A percentile compares a stretch with the other conserved stretches of the same genome.
Conservation (phyloP, 2,113 vertebrate genomes). For the Macquaria australasica region DNA sequence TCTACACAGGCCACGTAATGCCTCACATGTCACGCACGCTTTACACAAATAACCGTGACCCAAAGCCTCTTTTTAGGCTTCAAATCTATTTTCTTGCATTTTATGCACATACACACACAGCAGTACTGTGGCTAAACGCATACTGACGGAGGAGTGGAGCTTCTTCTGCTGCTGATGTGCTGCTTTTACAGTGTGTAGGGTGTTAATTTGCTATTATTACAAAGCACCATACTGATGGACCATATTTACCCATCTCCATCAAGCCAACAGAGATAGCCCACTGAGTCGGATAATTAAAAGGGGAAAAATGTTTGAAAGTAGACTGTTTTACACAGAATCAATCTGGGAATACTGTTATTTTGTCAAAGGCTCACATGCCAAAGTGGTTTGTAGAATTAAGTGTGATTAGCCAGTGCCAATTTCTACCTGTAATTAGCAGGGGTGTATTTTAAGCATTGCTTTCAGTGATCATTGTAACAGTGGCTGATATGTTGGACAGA, state of each 20-base stretch:
- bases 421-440: background rate
- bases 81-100: constrained; percentile 3
- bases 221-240: background rate
- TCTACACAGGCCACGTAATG: background rate
- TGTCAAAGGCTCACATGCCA: constrained; percentile 4
- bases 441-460: background rate
- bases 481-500: background rate
- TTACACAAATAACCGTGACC: background rate
- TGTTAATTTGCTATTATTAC: constrained; percentile 20
- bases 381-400: background rate
- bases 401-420: background rate
- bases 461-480: background rate
- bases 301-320: background rate
- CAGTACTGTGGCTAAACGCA: background rate
- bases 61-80: background rate
- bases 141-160: background rate
- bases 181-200: background rate
- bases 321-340: background rate
- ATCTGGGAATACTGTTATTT: background rate
- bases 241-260: background rate
- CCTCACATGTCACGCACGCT: background rate
- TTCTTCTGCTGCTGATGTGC: constrained; percentile 7
- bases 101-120: background rate
- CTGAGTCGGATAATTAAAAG: background rate
- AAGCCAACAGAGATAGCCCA: background rate